Percentiles rank a stretch among this genome's conserved stretches.
phyloP scores from a whole-genome alignment of 2,888 invertebrate genomes.

The Drosophila antonietae region DNA sequence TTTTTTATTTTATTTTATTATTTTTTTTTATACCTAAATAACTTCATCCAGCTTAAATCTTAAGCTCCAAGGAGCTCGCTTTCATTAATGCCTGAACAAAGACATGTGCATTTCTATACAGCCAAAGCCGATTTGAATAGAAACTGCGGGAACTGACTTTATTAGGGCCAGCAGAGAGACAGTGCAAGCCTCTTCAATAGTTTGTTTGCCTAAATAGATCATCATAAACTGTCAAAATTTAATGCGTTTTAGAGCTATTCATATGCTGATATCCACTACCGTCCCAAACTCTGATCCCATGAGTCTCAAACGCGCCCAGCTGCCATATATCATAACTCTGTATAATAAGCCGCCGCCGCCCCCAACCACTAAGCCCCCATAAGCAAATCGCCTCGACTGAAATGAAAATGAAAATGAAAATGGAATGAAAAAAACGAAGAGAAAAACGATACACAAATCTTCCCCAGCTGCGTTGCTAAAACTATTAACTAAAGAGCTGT shows the following conservation, averaged over 20 bases:
- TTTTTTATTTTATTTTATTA: not conserved
- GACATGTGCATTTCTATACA: slow-evolving; percentile 42
- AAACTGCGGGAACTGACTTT: slow-evolving; percentile 61
- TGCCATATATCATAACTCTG: slow-evolving; percentile 56
- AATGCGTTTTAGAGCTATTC: slow-evolving; percentile 60
- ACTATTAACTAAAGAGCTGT: slow-evolving; percentile 78
- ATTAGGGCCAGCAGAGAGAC: slow-evolving; percentile 42
- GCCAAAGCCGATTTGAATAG: slow-evolving; percentile 17
- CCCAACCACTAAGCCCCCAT: slow-evolving; percentile 62
- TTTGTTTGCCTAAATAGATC: slow-evolving; percentile 72
- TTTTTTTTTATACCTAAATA: slow-evolving; percentile 17
- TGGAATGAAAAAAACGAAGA: not conserved
- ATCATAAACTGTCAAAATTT: slow-evolving; percentile 73
- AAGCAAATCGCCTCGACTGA: slow-evolving; percentile 21
- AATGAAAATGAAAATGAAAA: not conserved
- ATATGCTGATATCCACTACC: slow-evolving; percentile 66
- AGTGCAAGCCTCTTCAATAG: slow-evolving; percentile 34
- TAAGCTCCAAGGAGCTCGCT: not conserved
- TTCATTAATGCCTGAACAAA: slow-evolving; percentile 29
- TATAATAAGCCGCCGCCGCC: slow-evolving; percentile 20
- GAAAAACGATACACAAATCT: slow-evolving; percentile 44
- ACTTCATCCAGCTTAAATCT: slow-evolving; percentile 43
- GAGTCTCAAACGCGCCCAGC: slow-evolving; percentile 27
- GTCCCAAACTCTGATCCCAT: slow-evolving; percentile 28
- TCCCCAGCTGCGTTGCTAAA: slow-evolving; percentile 74